Evolutionary conservation across 2,888 invertebrate species (phyloP), one percentile per base, ranked within the genome.

Genomic region (Drosophila quinaria): DNA sequence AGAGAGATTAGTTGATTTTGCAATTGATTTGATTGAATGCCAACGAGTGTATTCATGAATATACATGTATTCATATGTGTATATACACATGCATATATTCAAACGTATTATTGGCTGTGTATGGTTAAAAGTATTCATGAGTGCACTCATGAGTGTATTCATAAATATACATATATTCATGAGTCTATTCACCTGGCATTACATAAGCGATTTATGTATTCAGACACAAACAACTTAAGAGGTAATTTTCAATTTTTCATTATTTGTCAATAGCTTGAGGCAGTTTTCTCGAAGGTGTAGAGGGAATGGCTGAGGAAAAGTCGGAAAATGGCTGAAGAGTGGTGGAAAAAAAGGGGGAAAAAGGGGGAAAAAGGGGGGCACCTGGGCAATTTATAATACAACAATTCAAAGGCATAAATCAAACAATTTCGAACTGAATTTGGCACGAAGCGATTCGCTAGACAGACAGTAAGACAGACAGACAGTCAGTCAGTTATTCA

Each of bases 341-440:
- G 33, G 22, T 42, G 10, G 68, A 31, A 25, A 19, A 19, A 22
- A 8, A 15, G 11, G 9, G 49, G 17, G 19, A 39, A 13, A 17
- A 15, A 42, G 9, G 10, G 19, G 13, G 17, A 15, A 42, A 5
- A 9, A 19, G 47, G 35, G 42, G 29, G 31, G 56, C 47, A 54
- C 67, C 63, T 70, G 65, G 86, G 80, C 84, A 88, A 88, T 77
- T 78, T 87, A 87, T 84, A 82, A 78, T 87, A 87, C 87, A 82
- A 75, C 81, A 78, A 84, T 87, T 87, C 78, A 89, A 80, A 87
- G 78, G 87, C 87, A 89, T 84, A 84, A 84, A 84, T 84, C 83
- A 84, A 89, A 84, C 81, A 87, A 78, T 71, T 87, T 83, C 78
- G 81, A 89, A 78, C 77, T 72, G 81, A 84, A 82, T 68, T 81